Percentiles rank a stretch among this genome's conserved stretches.
These are phyloP conservation scores for Drosophila lacertosa DNA, from an alignment of 1,140 invertebrate species.

Conservation along the genomic window DNA sequence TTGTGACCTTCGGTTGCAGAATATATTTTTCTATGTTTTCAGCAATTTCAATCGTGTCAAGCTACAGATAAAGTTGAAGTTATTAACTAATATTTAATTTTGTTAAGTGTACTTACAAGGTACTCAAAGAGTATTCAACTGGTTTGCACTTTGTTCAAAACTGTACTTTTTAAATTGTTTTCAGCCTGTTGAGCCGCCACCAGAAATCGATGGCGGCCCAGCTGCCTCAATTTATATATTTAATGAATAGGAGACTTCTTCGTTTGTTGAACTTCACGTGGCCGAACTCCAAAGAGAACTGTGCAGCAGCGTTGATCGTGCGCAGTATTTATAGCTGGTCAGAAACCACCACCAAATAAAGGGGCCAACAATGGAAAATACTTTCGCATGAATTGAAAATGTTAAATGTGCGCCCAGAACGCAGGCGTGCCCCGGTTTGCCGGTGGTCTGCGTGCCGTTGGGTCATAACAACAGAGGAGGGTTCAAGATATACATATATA, in stretches of 20 bases:
- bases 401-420: constrained; percentile 42
- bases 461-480: constrained; percentile 60
- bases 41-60: neutral
- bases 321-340: constrained; percentile 60
- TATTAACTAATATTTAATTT: neutral
- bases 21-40: neutral
- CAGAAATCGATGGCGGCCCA: constrained; percentile 49
- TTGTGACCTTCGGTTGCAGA: neutral
- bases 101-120: constrained; percentile 10
- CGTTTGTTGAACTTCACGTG: constrained; percentile 39
- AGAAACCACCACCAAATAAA: constrained; percentile 59
- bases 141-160: neutral
- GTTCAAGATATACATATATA: constrained; percentile 58
- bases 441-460: constrained; percentile 59
- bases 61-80: constrained; percentile 2
- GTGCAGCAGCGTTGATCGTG: constrained; percentile 49
- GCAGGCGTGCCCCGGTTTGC: constrained; percentile 63
- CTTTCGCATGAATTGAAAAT: constrained; percentile 67
- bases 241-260: neutral
- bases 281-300: constrained; percentile 43
- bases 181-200: constrained; percentile 37
- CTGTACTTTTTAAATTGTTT: constrained; percentile 5
- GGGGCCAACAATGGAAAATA: constrained; percentile 57
- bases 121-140: neutral
- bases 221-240: constrained; percentile 12